These are phyloP conservation scores for Argyrosomus regius DNA, from an alignment of 2,797 vertebrate genomes.

Conservation along the genomic window DNA sequence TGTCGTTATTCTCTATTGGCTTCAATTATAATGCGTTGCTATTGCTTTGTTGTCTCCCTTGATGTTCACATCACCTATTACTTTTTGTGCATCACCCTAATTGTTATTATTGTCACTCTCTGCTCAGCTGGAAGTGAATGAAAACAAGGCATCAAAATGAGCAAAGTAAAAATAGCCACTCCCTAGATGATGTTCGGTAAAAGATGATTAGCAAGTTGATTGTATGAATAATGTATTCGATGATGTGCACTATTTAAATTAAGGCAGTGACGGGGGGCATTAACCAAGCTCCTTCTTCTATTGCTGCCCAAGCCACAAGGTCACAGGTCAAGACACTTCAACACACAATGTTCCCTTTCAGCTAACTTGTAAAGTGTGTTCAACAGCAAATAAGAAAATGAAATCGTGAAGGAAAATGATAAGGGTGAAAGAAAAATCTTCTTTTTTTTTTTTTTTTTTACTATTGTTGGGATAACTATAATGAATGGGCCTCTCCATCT, in stretches of 20 bases:
- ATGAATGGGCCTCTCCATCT: conserved; percentile 61
- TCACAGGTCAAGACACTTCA: conserved; percentile 45
- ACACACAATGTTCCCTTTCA: conserved; percentile 35
- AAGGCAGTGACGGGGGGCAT: conserved; percentile 42
- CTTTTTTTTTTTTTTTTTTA: conserved; percentile 20
- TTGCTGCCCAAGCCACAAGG: conserved; percentile 42
- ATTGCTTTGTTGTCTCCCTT: conserved; percentile 32
- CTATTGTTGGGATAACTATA: conserved; percentile 58
- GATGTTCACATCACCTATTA: conserved; percentile 42
- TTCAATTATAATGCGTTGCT: conserved; percentile 25
- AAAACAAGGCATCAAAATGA: conserved; percentile 64
- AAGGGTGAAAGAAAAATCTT: conserved; percentile 30
- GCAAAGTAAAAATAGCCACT: conserved; percentile 69
- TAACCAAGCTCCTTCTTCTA: conserved; percentile 9
- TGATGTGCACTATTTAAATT: conserved; percentile 67
- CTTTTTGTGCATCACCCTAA: conserved; percentile 55
- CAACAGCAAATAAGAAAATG: conserved; percentile 5
- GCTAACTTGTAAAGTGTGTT: conserved; percentile 36
- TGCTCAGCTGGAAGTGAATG: conserved; percentile 72
- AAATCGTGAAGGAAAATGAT: conserved; percentile 45
- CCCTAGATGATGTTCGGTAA: conserved; percentile 70
- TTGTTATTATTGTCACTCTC: conserved; percentile 73
- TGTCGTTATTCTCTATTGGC: conserved; percentile 7
- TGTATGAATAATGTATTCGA: conserved; percentile 80
- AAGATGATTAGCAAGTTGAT: conserved; percentile 79